These are phyloP conservation scores for Cyclophora punctaria DNA, from an alignment of 2,888 invertebrate species.

Conservation along the genomic window DNA sequence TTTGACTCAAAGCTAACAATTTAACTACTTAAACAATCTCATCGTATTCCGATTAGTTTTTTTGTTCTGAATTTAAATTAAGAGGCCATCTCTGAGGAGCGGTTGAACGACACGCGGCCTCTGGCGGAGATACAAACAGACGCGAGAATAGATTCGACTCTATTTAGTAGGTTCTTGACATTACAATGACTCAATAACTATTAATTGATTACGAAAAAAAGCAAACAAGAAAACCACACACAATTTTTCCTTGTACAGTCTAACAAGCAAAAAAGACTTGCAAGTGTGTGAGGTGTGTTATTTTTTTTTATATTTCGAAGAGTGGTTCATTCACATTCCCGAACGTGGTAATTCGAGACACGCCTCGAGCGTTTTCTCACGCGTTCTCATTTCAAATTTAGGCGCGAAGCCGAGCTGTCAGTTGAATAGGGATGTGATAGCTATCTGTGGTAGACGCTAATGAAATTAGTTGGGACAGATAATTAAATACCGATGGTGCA, in stretches of 20 bases:
- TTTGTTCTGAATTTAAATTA: too few species aligned
- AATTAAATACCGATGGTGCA: background rate
- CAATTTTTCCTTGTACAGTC: conserved; percentile 20
- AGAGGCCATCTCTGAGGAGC: conserved; percentile 1
- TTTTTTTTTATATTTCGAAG: conserved; percentile 7
- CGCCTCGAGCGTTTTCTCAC: conserved; percentile 59
- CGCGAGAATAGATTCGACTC: conserved; percentile 14
- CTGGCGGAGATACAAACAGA: conserved; percentile 6
- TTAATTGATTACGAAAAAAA: conserved; percentile 20
- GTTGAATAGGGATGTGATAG: conserved; percentile 24
- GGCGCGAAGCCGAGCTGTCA: conserved; percentile 53
- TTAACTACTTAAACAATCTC: too few species aligned
- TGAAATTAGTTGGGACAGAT: conserved; percentile 3
- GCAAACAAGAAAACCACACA: conserved; percentile 16
- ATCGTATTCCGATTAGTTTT: background rate
- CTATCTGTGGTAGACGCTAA: conserved; percentile 8
- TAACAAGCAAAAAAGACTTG: conserved; percentile 37
- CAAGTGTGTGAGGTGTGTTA: conserved; percentile 2
- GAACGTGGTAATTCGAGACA: conserved; percentile 47
- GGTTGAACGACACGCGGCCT: conserved; percentile 16
- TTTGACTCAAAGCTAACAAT: too few species aligned
- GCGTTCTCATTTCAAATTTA: conserved; percentile 59
- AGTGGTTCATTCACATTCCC: conserved; percentile 51
- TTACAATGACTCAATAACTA: conserved; percentile 17
- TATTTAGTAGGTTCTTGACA: conserved; percentile 19